Base-by-base conservation (phyloP, 2,797 vertebrate genomes). In the Tadarida brasiliensis region DNA sequence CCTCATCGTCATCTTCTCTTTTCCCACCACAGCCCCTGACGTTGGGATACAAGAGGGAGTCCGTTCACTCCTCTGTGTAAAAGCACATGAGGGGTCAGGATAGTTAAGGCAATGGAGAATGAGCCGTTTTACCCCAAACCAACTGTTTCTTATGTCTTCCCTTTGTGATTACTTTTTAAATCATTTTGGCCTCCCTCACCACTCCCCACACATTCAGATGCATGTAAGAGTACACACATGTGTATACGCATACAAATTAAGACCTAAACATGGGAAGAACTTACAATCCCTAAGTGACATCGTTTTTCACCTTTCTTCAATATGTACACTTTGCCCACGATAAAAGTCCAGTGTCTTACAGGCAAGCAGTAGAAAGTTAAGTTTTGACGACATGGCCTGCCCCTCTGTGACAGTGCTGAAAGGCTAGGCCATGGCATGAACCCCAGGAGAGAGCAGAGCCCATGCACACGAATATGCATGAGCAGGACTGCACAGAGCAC, bases 401-500 rank as follows among this genome's bases (percentile, higher is more conserved):
- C 51, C 54, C 14, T 70, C 54, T 20, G 28, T 56, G 49, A 35
- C 74, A 59, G 61, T 65, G 89, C 54, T 71, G 73, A 94, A 93
- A 96, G 82, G 71, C 87, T 67, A 68, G 77, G 26, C 92, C 19
- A 20, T 30, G 81, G 70, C 95, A 67, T 11, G 84, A 92, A 86
- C 91, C 96, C 83, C 80, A 49, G 28, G 94, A 91, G 92, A 63
- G 49, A 85, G 63, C 88, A 30, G 57, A 94, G 89, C 80, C 89
- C 44, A 15, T 17, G 87, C 30, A 35, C 95, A 22, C 9, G 92
- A 94, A 76, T 94, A 74, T 67, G 91, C 82, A 90, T 91, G 92
- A 82, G 59, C 11, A 88, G 30, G 20, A 33, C 92, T 49, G 88
- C 85, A 97, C 96, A 95, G 80, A 96, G 82, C 86, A 56, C 93